Evolutionary conservation across 2,888 invertebrate species (phyloP).

Genomic region (Linnaemya tessellans): DNA sequence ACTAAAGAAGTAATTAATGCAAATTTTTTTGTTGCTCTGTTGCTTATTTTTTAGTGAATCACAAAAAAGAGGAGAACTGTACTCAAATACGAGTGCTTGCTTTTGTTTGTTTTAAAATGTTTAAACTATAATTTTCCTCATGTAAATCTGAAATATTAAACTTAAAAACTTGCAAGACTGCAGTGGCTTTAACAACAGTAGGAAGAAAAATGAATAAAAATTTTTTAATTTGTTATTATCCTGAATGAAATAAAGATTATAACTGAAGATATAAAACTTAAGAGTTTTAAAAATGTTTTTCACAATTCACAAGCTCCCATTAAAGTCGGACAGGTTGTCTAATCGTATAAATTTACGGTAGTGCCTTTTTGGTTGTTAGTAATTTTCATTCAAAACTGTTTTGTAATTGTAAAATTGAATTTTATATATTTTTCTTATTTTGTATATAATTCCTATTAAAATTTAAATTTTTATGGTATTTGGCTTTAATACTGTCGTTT

Average conservation of each 20-base stretch:
- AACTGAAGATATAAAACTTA: background rate
- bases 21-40: conserved; percentile 34
- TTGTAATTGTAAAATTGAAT: too few relatives aligned
- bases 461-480: too few relatives aligned
- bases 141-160: background rate
- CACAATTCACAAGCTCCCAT: too few relatives aligned
- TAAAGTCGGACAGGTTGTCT: too few relatives aligned
- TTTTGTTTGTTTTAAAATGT: background rate
- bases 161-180: conserved; percentile 57
- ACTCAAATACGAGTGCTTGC: background rate
- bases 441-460: too few relatives aligned
- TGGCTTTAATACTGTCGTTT: too few relatives aligned
- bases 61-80: conserved; percentile 42
- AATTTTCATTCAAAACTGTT: too few relatives aligned
- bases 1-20: conserved; percentile 68
- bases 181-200: conserved; percentile 21
- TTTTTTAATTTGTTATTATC: background rate
- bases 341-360: too few relatives aligned
- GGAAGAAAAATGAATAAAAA: background rate
- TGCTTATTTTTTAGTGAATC: conserved; percentile 41
- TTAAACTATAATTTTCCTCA: background rate
- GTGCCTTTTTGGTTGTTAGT: too few relatives aligned
- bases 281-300: too few relatives aligned
- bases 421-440: too few relatives aligned
- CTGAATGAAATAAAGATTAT: background rate